Evolutionary conservation across 2,888 invertebrate species (phyloP).

Genomic region (Lissocephala sabroskyi): DNA sequence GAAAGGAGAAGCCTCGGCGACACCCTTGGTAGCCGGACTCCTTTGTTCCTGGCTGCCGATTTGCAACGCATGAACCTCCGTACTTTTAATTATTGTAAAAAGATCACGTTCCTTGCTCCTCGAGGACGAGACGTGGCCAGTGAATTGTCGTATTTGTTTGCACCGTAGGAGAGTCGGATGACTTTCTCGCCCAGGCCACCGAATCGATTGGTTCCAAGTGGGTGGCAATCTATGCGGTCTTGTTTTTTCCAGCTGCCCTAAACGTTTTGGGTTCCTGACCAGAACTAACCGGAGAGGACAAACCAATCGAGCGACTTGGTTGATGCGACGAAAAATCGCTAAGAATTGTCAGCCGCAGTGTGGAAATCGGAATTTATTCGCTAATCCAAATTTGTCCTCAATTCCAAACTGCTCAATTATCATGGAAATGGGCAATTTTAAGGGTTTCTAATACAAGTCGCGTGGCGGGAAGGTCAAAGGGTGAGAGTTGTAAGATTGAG

Average conservation of each 20-base stretch:
- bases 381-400: slow-evolving; percentile 51
- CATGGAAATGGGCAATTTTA: too few species aligned
- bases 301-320: not conserved
- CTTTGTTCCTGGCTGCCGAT: slow-evolving; percentile 40
- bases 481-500: too few species aligned
- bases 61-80: slow-evolving; percentile 50
- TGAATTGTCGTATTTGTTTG: slow-evolving; percentile 23
- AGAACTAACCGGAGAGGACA: not conserved
- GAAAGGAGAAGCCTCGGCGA: too few species aligned
- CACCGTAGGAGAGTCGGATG: slow-evolving; percentile 20
- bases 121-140: slow-evolving; percentile 14
- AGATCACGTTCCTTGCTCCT: slow-evolving; percentile 30
- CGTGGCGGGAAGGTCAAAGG: too few species aligned
- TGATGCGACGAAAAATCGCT: slow-evolving; percentile 19
- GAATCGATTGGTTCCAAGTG: slow-evolving; percentile 66
- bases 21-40: slow-evolving; percentile 15
- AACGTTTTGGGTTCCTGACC: not conserved
- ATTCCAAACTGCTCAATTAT: slow-evolving; percentile 25
- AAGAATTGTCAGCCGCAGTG: slow-evolving; percentile 25
- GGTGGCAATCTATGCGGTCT: slow-evolving; percentile 31
- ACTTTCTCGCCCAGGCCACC: slow-evolving; percentile 36
- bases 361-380: slow-evolving; percentile 61
- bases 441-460: too few species aligned
- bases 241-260: not conserved
- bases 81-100: slow-evolving; percentile 39